These are phyloP conservation scores for Operophtera brumata DNA, from an alignment of 2,888 invertebrate species.

Conservation along the genomic window DNA sequence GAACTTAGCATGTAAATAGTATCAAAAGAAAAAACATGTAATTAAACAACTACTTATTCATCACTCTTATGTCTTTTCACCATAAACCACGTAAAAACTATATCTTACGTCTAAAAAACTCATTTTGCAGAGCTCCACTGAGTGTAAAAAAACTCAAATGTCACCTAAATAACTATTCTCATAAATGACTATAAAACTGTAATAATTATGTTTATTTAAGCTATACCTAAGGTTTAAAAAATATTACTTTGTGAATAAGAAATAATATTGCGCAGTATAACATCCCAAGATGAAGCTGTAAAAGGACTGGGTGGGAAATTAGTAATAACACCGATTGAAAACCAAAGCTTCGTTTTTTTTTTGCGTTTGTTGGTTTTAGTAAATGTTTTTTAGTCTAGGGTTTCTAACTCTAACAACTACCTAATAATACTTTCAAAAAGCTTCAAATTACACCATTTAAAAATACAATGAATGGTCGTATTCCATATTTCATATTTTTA, in stretches of 20 bases:
- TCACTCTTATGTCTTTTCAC: constrained; percentile 33
- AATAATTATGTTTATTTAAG: neutral
- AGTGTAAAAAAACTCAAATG: neutral
- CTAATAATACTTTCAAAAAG: constrained; percentile 25
- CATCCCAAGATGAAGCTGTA: too few species aligned
- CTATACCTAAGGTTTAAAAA: neutral
- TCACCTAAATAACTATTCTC: neutral
- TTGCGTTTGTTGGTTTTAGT: too few species aligned
- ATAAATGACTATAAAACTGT: neutral
- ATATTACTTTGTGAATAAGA: too few species aligned
- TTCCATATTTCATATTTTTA: constrained; percentile 7
- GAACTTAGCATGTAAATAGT: neutral
- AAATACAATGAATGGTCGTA: constrained; percentile 6
- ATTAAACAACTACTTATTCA: constrained; percentile 26
- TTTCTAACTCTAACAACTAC: constrained; percentile 15
- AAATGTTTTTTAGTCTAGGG: constrained; percentile 5
- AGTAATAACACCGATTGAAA: too few species aligned
- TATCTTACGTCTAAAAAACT: constrained; percentile 2
- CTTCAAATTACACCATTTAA: constrained; percentile 1
- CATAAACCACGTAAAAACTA: constrained; percentile 4
- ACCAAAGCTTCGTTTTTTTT: too few species aligned
- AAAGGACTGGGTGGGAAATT: too few species aligned
- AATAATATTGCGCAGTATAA: too few species aligned
- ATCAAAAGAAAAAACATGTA: constrained; percentile 4
- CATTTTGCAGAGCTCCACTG: neutral